Evolutionary conservation across 2,797 vertebrate genomes (phyloP), one percentile per base, ranked within the genome.

Genomic region (Onychomys leucogaster): DNA sequence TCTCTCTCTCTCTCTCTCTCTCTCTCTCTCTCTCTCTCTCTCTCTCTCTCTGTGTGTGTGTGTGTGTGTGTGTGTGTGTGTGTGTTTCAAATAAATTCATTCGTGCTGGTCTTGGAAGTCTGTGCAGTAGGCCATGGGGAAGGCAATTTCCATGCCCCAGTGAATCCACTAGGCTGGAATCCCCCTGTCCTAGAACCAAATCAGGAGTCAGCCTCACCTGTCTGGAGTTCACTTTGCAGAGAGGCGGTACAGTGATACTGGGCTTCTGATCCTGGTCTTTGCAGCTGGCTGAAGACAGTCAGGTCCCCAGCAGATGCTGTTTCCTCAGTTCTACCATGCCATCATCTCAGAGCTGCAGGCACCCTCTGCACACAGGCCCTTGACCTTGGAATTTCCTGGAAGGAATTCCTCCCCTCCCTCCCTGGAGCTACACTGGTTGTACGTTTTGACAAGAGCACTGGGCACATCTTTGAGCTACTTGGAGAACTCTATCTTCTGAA

Each of bases 371-470:
- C 0, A 1, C 5, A 5, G 6, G 59, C 41, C 4, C 91, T 46
- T 57, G 93, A 43, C 19, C 55, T 37, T 16, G n/a, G 80, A 49
- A 81, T 6, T 17, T 78, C 46, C 19, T 12, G 81, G 55, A 29
- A 0, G 3, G 6, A 2, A 9, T 0, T 21, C 16, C 23, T n/a
- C n/a, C 21, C 27, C 21, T 4, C 34, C 21, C 82, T 6, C 23
- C 0, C 52, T 4, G 37, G 2, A 1, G 65, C 76, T 10, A 0
- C 2, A 4, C 49, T 12, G 61, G 13, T 57, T 61, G 86, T 6
- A 6, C 0, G 12, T 8, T 17, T 32, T 25, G 0, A 0, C 0
- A 0, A 0, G 16, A 34, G 25, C 4, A 0, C 0, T 10, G 63
- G 9, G 21, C 3, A 1, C 4, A 0, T 12, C 1, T 75, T 41